Evolutionary conservation across 2,797 vertebrate genomes (phyloP).

Genomic region (Cercopithecus hamlyni): DNA sequence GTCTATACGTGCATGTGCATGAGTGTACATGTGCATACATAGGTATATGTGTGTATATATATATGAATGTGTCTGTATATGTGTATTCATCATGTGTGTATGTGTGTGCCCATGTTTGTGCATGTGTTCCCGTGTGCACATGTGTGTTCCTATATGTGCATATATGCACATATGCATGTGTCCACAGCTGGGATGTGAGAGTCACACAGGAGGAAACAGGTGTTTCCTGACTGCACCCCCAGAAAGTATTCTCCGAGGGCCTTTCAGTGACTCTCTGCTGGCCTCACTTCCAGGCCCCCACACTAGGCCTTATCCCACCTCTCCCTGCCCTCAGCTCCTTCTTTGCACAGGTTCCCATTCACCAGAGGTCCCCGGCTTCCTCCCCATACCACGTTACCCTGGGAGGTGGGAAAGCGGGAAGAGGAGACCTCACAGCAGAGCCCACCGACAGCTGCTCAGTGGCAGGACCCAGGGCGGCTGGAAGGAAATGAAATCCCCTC

Average conservation of each 20-base stretch:
- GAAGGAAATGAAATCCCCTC: background rate
- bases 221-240: too few species aligned
- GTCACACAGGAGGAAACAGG: background rate
- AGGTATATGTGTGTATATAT: background rate
- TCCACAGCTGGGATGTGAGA: background rate
- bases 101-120: fast-evolving
- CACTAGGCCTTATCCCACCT: background rate
- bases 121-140: too few species aligned
- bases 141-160: too few species aligned
- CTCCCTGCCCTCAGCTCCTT: too few species aligned
- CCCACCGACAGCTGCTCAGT: background rate
- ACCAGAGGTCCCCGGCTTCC: background rate
- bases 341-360: background rate
- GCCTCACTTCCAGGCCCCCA: background rate
- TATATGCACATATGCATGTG: fast-evolving
- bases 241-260: background rate
- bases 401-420: background rate
- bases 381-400: fast-evolving
- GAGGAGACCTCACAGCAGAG: background rate
- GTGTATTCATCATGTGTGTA: background rate
- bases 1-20: background rate
- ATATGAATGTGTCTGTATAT: background rate
- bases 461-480: too few species aligned
- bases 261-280: fast-evolving
- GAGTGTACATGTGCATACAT: background rate